phyloP scores from a whole-genome alignment of 1,140 invertebrate species.

The Lepidurus apus region DNA sequence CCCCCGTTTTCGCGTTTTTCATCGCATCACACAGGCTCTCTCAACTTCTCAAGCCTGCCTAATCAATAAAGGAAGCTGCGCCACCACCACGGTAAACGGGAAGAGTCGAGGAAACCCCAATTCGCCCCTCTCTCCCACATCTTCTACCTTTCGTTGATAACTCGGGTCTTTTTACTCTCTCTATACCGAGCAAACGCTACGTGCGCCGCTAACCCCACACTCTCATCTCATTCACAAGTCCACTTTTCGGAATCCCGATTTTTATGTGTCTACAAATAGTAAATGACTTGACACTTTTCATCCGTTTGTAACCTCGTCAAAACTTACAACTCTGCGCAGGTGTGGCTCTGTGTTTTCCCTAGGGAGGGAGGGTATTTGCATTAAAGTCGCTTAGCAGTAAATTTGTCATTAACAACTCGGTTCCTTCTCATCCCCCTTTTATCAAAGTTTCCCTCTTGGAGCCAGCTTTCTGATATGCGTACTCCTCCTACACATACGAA shows the following conservation, averaged over 20 bases:
- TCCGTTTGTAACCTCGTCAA: not conserved
- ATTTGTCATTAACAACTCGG: conserved; percentile 15
- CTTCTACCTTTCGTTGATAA: not conserved
- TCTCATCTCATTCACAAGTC: not conserved
- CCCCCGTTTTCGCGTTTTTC: not conserved
- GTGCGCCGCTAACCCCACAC: not conserved
- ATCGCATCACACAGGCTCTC: not conserved
- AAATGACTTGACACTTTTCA: not conserved
- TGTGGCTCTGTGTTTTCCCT: not conserved
- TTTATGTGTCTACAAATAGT: not conserved
- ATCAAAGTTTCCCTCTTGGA: not conserved
- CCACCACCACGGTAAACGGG: not conserved
- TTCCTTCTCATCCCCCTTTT: not conserved
- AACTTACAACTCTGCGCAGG: not conserved
- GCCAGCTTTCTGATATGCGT: not conserved
- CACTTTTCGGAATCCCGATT: not conserved
- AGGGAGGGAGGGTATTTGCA: not conserved
- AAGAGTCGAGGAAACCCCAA: conserved; percentile 8
- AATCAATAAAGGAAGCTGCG: conserved; percentile 21
- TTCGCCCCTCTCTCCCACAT: not conserved
- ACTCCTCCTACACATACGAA: conserved; percentile 8
- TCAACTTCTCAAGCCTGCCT: not conserved
- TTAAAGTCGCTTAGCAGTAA: conserved; percentile 1
- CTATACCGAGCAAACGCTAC: not conserved
- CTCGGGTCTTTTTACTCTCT: not conserved